These are phyloP conservation scores for Phaedon cochleariae DNA, from an alignment of 2,888 invertebrate species.

Conservation along the genomic window DNA sequence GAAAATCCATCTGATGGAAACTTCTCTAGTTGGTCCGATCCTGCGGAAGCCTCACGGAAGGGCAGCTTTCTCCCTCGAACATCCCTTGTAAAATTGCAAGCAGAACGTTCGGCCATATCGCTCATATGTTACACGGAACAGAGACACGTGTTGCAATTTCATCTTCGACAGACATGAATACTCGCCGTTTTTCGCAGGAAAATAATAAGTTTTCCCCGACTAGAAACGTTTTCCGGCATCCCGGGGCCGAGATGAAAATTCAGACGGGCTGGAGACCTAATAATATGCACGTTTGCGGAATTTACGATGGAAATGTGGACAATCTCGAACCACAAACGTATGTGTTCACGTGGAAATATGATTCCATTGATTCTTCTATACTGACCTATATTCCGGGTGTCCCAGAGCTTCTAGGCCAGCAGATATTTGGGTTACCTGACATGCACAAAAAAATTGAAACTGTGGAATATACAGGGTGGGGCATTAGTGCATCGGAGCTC, in stretches of 20 bases:
- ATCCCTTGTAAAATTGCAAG: constrained; percentile 27
- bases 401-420: too few relatives aligned
- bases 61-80: constrained; percentile 18
- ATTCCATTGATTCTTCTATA: too few relatives aligned
- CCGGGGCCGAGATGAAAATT: background rate
- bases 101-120: constrained; percentile 27
- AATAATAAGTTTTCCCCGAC: constrained; percentile 29
- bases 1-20: background rate
- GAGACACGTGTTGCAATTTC: constrained; percentile 40
- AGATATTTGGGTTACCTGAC: too few relatives aligned
- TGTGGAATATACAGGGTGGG: too few relatives aligned
- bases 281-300: constrained; percentile 19
- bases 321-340: too few relatives aligned
- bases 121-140: constrained; percentile 34
- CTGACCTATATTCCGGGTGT: too few relatives aligned
- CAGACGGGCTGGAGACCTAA: constrained; percentile 1
- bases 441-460: too few relatives aligned
- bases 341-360: too few relatives aligned
- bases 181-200: constrained; percentile 31
- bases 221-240: constrained; percentile 13
- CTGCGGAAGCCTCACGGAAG: constrained; percentile 9
- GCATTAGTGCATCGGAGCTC: too few relatives aligned
- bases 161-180: constrained; percentile 33
- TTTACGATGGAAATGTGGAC: too few relatives aligned
- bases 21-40: constrained; percentile 12